Evolutionary conservation across 2,888 invertebrate genomes (phyloP).

Genomic region (Scelioninae gen. 1): DNA sequence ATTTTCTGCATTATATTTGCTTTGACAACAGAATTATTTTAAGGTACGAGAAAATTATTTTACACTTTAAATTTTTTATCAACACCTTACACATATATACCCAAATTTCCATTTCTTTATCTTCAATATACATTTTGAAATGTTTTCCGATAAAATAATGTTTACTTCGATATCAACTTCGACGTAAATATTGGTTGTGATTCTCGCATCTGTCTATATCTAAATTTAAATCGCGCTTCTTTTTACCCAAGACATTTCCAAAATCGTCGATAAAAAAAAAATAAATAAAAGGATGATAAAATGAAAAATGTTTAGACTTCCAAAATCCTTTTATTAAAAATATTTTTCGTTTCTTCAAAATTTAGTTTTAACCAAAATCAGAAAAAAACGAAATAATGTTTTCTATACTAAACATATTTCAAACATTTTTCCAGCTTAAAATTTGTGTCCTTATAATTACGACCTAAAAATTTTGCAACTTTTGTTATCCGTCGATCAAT

Average conservation of each 20-base stretch:
- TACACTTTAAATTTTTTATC: not conserved
- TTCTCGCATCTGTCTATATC: slow-evolving; percentile 36
- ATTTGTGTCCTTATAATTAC: too few species aligned
- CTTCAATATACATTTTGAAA: slow-evolving; percentile 28
- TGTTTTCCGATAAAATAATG: slow-evolving; percentile 46
- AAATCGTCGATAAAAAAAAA: slow-evolving; percentile 8
- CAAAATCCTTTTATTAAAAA: not conserved
- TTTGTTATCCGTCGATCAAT: too few species aligned
- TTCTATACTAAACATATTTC: too few species aligned
- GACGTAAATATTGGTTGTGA: slow-evolving; percentile 55
- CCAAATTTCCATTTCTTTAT: slow-evolving; percentile 28
- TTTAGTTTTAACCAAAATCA: too few species aligned
- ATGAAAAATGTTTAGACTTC: not conserved
- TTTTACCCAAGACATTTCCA: slow-evolving; percentile 7
- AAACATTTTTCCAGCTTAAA: too few species aligned
- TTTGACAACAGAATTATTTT: not conserved
- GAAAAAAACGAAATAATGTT: too few species aligned
- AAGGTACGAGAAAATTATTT: not conserved
- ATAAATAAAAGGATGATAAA: not conserved
- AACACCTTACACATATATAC: not conserved
- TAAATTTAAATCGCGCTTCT: slow-evolving; percentile 39
- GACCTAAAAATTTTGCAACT: too few species aligned
- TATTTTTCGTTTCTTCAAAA: not conserved
- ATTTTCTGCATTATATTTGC: not conserved
- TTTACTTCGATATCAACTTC: slow-evolving; percentile 39